Percentiles rank a stretch among this genome's conserved stretches.
These are phyloP conservation scores for Paramormyrops hopkinsi DNA, from an alignment of 2,797 vertebrate genomes.

Conservation along the genomic window DNA sequence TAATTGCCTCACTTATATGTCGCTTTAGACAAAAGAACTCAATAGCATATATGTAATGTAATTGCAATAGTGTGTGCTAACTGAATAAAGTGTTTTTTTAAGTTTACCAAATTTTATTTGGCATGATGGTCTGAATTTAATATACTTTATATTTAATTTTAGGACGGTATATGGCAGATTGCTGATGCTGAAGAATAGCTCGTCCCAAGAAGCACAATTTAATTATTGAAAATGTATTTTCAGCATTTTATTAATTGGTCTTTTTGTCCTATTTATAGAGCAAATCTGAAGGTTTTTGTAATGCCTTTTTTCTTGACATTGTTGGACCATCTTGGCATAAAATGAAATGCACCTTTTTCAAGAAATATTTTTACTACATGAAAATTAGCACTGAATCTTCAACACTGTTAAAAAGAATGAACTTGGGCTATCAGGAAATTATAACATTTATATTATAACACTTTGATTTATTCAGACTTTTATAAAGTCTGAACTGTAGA, in stretches of 20 bases:
- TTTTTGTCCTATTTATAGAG: constrained; percentile 27
- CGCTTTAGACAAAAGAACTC: background rate
- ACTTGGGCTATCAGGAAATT: constrained; percentile 52
- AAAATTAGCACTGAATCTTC: constrained; percentile 88
- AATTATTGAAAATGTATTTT: constrained; percentile 34
- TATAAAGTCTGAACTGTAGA: constrained; percentile 67
- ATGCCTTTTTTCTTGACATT: constrained; percentile 39
- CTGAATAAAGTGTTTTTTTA: background rate
- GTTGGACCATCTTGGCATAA: constrained; percentile 31
- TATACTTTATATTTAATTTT: constrained; percentile 39
- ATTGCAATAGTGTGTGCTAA: background rate
- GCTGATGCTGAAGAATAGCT: constrained; percentile 62
- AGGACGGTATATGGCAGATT: constrained; percentile 98
- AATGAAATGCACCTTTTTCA: constrained; percentile 64
- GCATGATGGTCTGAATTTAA: background rate
- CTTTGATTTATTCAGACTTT: constrained; percentile 60
- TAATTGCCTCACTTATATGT: background rate
- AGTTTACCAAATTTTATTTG: background rate
- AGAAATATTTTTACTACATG: constrained; percentile 66
- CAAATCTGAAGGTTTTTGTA: constrained; percentile 28
- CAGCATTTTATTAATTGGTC: constrained; percentile 37
- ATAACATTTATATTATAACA: constrained; percentile 51
- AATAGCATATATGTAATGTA: background rate
- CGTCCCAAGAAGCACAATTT: constrained; percentile 40
- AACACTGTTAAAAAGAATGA: constrained; percentile 71